Evolutionary conservation across 2,888 invertebrate species (phyloP).

Genomic region (Tromatobia lineatoria): DNA sequence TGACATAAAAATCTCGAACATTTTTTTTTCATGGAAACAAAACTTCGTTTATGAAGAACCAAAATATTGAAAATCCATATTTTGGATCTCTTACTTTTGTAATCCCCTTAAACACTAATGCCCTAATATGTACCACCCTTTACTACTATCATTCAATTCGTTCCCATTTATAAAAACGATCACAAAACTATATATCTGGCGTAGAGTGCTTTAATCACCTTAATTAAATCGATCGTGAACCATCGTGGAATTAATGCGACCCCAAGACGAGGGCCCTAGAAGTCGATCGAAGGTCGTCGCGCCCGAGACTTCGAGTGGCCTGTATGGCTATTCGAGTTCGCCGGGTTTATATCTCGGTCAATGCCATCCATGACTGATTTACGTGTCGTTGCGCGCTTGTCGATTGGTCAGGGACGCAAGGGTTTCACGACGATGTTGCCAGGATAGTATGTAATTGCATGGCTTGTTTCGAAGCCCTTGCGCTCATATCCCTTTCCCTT

Average conservation of each 20-base stretch:
- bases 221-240: constrained; percentile 53
- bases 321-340: constrained; percentile 69
- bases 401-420: constrained; percentile 63
- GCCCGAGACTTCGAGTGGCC: constrained; percentile 49
- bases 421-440: neutral
- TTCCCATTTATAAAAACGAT: neutral
- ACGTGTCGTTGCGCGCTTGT: constrained; percentile 27
- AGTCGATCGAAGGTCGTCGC: constrained; percentile 71
- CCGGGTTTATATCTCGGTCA: constrained; percentile 77
- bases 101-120: no score
- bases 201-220: neutral
- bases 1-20: no score
- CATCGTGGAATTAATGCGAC: constrained; percentile 59
- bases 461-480: neutral
- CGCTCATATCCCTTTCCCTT: constrained; percentile 35
- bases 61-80: no score
- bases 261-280: constrained; percentile 52
- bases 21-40: no score
- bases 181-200: neutral
- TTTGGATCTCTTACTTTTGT: no score
- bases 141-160: neutral
- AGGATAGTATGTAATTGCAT: neutral
- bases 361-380: constrained; percentile 73
- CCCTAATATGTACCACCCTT: no score
- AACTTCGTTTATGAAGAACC: no score